phyloP scores from a whole-genome alignment of 2,888 invertebrate genomes.

The Phortica okadai region DNA sequence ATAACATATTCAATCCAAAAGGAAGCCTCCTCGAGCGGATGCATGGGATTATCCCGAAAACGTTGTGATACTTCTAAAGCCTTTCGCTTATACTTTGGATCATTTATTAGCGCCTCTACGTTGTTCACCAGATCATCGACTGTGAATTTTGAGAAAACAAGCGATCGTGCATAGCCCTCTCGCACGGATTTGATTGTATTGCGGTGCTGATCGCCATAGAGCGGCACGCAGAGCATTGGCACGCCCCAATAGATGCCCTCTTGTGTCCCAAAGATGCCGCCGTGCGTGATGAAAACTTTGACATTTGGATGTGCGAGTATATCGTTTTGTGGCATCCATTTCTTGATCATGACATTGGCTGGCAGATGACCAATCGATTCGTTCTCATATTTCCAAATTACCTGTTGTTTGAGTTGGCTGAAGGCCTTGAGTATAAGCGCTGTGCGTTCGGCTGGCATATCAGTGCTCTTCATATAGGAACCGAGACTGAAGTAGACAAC shows the following conservation, averaged over 20 bases:
- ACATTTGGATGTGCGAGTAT: conserved; percentile 77
- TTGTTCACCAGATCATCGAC: conserved; percentile 70
- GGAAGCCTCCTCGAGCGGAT: conserved; percentile 79
- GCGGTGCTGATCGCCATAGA: conserved; percentile 77
- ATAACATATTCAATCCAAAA: conserved; percentile 81
- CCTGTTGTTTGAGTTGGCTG: conserved; percentile 76
- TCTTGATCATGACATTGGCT: conserved; percentile 76
- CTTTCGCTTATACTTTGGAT: conserved; percentile 74
- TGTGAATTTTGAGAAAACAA: conserved; percentile 73
- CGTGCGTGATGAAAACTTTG: conserved; percentile 77
- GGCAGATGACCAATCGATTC: conserved; percentile 74
- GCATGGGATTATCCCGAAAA: conserved; percentile 79
- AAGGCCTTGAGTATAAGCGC: conserved; percentile 76
- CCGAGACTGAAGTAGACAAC: conserved; percentile 78
- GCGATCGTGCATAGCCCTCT: conserved; percentile 74
- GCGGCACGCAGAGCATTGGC: conserved; percentile 76
- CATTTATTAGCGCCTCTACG: conserved; percentile 71
- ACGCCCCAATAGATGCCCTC: conserved; percentile 76
- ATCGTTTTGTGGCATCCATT: conserved; percentile 79
- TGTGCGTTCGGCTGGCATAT: conserved; percentile 75
- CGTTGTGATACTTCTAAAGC: conserved; percentile 77
- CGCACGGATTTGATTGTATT: conserved; percentile 74
- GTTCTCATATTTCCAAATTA: conserved; percentile 79
- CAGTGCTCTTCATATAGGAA: conserved; percentile 75
- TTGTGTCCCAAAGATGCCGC: conserved; percentile 76